Base-by-base conservation (phyloP, 2,888 invertebrate genomes). In the Leptopterna dolabrata region DNA sequence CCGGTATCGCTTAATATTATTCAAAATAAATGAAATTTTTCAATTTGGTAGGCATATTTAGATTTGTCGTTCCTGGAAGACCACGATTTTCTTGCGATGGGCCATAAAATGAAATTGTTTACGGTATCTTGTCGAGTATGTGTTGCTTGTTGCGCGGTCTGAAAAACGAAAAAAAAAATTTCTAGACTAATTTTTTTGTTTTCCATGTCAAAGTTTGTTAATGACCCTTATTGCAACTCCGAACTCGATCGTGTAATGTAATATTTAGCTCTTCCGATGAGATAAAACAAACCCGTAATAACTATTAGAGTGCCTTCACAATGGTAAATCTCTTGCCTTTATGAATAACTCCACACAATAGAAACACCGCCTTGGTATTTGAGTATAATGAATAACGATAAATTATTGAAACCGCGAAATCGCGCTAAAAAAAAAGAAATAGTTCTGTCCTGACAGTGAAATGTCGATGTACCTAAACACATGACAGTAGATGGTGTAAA, bases 401-500 rank as follows among this genome's bases (percentile, higher is more conserved):
- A 24, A 24, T 63, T 63, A 63, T 63, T 24, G 19, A 16, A 36
- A 36, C 36, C 14, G 29, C 9, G 29, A 73, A 73, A 41, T 36
- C 36, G n/a, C 36, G 6, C 63, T 24, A 19, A 7, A 19, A 55
- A 13, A 19, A 3, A 19, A 71, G 19, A 76, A n/a, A 76, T 43
- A 78, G 78, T 45, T 45, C 41, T 78, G 78, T 78, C 45, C 45
- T 45, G 78, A 45, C 2, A 7, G 4, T 45, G 73, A 73, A 63
- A 63, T 63, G 24, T 63, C 19, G 24, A 73, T 30, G 73, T 73
- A 73, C 81, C 78, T 78, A 78, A 78, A 27, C 19, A 70, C 83
- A 70, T 83, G 83, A 83, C 83, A 83, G 36, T 70, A 63, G 83
- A 24, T 41, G 36, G 29, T 55, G 27, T 81, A 81, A 55, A 81